These are phyloP conservation scores for Cephus cinctus DNA, from an alignment of 1,140 invertebrate genomes.

Conservation along the genomic window DNA sequence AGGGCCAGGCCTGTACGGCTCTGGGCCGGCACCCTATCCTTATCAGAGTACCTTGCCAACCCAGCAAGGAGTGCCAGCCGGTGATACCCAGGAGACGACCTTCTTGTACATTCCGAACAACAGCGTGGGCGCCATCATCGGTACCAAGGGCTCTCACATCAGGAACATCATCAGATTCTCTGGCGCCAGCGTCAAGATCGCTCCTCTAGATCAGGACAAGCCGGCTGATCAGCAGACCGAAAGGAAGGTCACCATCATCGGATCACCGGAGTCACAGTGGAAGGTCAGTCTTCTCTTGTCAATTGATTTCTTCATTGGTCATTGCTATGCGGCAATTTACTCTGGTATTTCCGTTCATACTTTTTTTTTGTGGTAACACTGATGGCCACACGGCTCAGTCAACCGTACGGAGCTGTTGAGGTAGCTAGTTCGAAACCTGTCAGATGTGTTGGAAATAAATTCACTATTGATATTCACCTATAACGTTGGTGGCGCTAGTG, in stretches of 20 bases:
- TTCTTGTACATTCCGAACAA: slow-evolving; percentile 96
- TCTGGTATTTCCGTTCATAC: too few relatives aligned
- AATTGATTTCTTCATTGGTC: neutral
- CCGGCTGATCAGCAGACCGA: slow-evolving; percentile 71
- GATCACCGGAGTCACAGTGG: slow-evolving; percentile 94
- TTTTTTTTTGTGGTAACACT: too few relatives aligned
- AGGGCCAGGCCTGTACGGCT: slow-evolving; percentile 56
- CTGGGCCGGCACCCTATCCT: slow-evolving; percentile 59
- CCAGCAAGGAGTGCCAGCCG: slow-evolving; percentile 52
- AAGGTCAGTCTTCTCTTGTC: slow-evolving; percentile 65
- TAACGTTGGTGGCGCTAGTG: too few relatives aligned
- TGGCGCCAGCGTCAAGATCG: slow-evolving; percentile 91
- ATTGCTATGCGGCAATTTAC: too few relatives aligned
- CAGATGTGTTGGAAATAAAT: too few relatives aligned
- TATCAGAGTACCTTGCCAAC: slow-evolving; percentile 46
- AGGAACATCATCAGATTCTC: slow-evolving; percentile 96
- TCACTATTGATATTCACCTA: too few relatives aligned
- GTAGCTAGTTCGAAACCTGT: too few relatives aligned
- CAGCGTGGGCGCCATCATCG: slow-evolving; percentile 95
- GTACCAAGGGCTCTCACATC: slow-evolving; percentile 94
- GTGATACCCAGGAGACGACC: slow-evolving; percentile 79
- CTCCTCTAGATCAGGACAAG: slow-evolving; percentile 81
- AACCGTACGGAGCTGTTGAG: too few relatives aligned
- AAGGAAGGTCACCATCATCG: slow-evolving; percentile 93
- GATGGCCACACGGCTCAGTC: slow-evolving; percentile 10